Evolutionary conservation across 2,113 vertebrate species (phyloP), one percentile per base, ranked within the genome.

Genomic region (Platycercus adscitus): DNA sequence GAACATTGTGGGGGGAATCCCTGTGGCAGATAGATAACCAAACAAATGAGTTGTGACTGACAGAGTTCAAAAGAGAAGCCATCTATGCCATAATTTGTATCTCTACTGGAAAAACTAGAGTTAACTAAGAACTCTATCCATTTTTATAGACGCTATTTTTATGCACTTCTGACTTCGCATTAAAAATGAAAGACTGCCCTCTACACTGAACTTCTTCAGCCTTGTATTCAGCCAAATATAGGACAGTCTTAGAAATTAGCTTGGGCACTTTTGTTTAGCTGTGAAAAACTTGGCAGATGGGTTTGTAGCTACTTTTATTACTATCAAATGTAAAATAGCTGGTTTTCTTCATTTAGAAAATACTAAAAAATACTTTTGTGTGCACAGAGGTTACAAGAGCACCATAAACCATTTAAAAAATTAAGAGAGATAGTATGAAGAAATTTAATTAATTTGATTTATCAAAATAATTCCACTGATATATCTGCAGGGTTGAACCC

Each of bases 111-210:
- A 89, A 63, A 6, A 63, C 13, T 37, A 64, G 76, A 93, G 69
- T 93, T 93, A 90, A 86, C 35, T 49, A 47, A 82, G n/a, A 82
- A n/a, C 55, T 75, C 63, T 56, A 70, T 68, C 56, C 37, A 78
- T 58, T 35, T 58, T 58, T 35, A 35, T 9, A 68, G 81, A 83
- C 24, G n/a, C 63, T 93, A 73, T 92, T 91, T 94, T 93, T 82
- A 87, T n/a, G 25, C 1, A 2, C 29, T 93, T 87, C 79, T 75
- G 60, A 83, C 39, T 93, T 88, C 35, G 20, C 80, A 95, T 89
- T 91, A 95, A 91, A 95, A 89, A 96, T 82, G 33, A 80, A 96
- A 96, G 89, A 94, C 71, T 91, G 49, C 44, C 84, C 61, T 94
- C 78, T 85, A 91, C 58, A 43, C 23, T 73, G 88, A 94, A 89